A percentile compares a stretch with the other conserved stretches of the same genome.
These are phyloP conservation scores for Carpatolechia fugitivella DNA, from an alignment of 2,888 invertebrate species.

Conservation along the genomic window DNA sequence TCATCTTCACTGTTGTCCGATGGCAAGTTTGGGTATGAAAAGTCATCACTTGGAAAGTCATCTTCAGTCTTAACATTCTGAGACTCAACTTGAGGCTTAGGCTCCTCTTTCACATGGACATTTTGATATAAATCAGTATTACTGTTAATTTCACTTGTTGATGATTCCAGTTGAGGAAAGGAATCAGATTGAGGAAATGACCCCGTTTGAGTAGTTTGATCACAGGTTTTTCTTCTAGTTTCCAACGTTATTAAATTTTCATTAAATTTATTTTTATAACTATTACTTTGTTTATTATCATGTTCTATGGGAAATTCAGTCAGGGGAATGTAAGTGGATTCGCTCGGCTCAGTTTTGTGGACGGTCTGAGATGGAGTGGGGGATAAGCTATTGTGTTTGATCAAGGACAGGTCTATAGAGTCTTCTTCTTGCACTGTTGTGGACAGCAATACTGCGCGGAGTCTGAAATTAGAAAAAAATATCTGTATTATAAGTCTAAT, in stretches of 20 bases:
- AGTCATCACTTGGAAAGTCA: constrained; percentile 28
- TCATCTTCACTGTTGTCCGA: constrained; percentile 62
- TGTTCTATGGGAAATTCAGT: not conserved
- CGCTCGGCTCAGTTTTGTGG: not conserved
- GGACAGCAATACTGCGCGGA: constrained; percentile 36
- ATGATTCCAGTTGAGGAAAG: not conserved
- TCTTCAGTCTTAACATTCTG: constrained; percentile 48
- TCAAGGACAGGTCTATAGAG: constrained; percentile 44
- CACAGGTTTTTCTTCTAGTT: constrained; percentile 19
- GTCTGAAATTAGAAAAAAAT: constrained; percentile 31
- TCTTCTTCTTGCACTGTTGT: constrained; percentile 31
- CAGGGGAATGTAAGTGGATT: not conserved
- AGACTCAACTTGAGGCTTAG: constrained; percentile 21
- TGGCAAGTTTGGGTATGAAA: constrained; percentile 22
- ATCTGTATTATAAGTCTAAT: not conserved
- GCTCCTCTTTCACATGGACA: constrained; percentile 49
- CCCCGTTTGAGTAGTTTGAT: constrained; percentile 57
- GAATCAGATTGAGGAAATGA: not conserved
- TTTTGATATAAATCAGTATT: constrained; percentile 11
- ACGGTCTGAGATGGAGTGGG: constrained; percentile 19
- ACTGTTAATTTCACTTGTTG: constrained; percentile 3
- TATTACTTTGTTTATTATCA: not conserved
- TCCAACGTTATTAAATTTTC: not conserved
- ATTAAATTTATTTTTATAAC: not conserved
- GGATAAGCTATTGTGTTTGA: constrained; percentile 35